Base-by-base conservation (phyloP, 2,888 invertebrate species). In the Hydraecia micacea region DNA sequence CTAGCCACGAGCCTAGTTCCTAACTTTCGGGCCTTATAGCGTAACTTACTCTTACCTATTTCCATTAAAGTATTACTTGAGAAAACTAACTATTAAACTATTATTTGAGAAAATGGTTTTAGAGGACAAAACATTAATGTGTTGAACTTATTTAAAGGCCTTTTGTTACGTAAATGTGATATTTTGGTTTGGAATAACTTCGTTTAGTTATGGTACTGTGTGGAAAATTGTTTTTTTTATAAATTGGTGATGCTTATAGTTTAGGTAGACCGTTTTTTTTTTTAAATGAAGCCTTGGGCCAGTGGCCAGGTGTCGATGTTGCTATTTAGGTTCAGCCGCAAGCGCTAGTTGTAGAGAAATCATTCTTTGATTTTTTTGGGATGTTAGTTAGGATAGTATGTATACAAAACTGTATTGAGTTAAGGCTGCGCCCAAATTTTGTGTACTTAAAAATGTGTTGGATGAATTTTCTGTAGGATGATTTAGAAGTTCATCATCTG, bases 1-100 rank as follows among this genome's bases (percentile, higher is more conserved):
- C 32, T 76, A 62, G 15, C 52, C 42, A 62, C 42, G 36, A 18
- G 42, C 28, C 68, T 67, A 76, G 62, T 63, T 13, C n/a, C 42
- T n/a, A 87, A 85, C 84, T 87, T 84, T 73, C 13, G 15, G 62
- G 6, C 73, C 67, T 83, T 83, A 74, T 52, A 82, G 21, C 58
- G 55, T n/a, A 67, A 75, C 74, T 82, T 73, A 75, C 71, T 36
- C 74, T 82, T 73, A 75, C 71, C 42, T n/a, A 79, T 73, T 75
- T 77, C 69, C 67, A 79, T 76, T 77, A 80, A 73, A 77, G 58
- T 76, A 81, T 81, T 77, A 63, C 36, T 58, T 66, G 60, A 75
- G 66, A 73, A 75, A 82, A 71, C n/a, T n/a, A n/a, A n/a, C n/a
- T n/a, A n/a, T n/a, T n/a, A n/a, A n/a, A n/a, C n/a, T n/a, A n/a